A percentile compares a stretch with the other conserved stretches of the same genome.
These are phyloP conservation scores for Aphodius granarius DNA, from an alignment of 2,888 invertebrate genomes.

Conservation along the genomic window DNA sequence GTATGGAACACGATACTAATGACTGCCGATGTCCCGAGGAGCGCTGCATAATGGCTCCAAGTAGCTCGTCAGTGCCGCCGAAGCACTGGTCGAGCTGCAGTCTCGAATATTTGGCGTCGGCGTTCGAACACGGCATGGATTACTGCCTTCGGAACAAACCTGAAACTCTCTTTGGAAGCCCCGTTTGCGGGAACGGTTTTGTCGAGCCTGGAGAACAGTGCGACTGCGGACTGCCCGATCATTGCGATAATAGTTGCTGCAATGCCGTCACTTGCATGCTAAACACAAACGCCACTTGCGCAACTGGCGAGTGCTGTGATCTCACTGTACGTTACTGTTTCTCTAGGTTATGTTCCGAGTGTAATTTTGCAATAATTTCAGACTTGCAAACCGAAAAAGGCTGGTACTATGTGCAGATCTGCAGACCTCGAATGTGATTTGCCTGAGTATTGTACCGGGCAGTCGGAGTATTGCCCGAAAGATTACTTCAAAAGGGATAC, in stretches of 20 bases:
- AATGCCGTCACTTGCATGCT: slow-evolving; percentile 85
- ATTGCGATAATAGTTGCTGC: slow-evolving; percentile 85
- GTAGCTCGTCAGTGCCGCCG: slow-evolving; percentile 82
- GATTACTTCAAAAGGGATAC: slow-evolving; percentile 93
- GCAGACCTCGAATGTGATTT: slow-evolving; percentile 91
- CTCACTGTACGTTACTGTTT: slow-evolving; percentile 58
- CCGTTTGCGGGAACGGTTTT: slow-evolving; percentile 95
- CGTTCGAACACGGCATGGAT: slow-evolving; percentile 96
- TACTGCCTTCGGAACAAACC: slow-evolving; percentile 92
- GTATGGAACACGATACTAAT: slow-evolving; percentile 93
- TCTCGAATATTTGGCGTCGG: slow-evolving; percentile 82
- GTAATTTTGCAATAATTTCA: slow-evolving; percentile 45
- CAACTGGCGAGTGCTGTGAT: slow-evolving; percentile 94
- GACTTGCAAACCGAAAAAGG: slow-evolving; percentile 74
- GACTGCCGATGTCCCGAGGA: slow-evolving; percentile 86
- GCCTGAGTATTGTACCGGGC: slow-evolving; percentile 93
- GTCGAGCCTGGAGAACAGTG: slow-evolving; percentile 97
- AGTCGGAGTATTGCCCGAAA: slow-evolving; percentile 88
- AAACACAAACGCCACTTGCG: slow-evolving; percentile 88
- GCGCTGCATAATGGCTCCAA: slow-evolving; percentile 96
- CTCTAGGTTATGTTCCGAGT: background rate
- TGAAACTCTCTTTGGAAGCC: slow-evolving; percentile 74
- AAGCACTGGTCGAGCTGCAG: slow-evolving; percentile 96
- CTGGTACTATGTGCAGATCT: slow-evolving; percentile 79
- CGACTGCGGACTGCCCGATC: slow-evolving; percentile 80